phyloP scores from a whole-genome alignment of 2,888 invertebrate species.

The Spodoptera littoralis region DNA sequence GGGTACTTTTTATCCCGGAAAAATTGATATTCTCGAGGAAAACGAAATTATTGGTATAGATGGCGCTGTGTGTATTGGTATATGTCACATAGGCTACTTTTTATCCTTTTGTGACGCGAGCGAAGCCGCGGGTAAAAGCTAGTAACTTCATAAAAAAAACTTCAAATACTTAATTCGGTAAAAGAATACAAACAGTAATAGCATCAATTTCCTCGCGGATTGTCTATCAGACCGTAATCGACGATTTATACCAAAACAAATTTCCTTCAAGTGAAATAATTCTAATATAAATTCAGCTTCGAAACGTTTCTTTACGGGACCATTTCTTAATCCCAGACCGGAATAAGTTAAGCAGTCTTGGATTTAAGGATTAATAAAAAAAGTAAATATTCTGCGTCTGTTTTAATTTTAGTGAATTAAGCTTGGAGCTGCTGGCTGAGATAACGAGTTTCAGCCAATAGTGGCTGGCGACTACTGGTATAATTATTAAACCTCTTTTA shows the following conservation, averaged over 20 bases:
- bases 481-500: slow-evolving; percentile 56
- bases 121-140: too few relatives aligned
- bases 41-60: too few relatives aligned
- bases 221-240: not conserved
- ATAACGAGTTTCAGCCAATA: slow-evolving; percentile 50
- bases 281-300: slow-evolving; percentile 32
- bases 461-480: slow-evolving; percentile 45
- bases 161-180: too few relatives aligned
- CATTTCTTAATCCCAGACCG: slow-evolving; percentile 37
- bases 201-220: not conserved
- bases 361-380: slow-evolving; percentile 49
- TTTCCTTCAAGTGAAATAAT: slow-evolving; percentile 15
- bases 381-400: slow-evolving; percentile 42
- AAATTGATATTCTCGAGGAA: too few relatives aligned
- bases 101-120: too few relatives aligned
- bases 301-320: slow-evolving; percentile 15
- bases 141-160: too few relatives aligned
- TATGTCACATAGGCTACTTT: too few relatives aligned
- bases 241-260: slow-evolving; percentile 6
- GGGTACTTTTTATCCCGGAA: too few relatives aligned
- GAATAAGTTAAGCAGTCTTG: slow-evolving; percentile 39
- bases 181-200: slow-evolving; percentile 3
- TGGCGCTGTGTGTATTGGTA: too few relatives aligned
- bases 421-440: slow-evolving; percentile 41
- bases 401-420: slow-evolving; percentile 56